Base-by-base conservation (phyloP, 2,888 invertebrate genomes). In the Aradus depressus region DNA sequence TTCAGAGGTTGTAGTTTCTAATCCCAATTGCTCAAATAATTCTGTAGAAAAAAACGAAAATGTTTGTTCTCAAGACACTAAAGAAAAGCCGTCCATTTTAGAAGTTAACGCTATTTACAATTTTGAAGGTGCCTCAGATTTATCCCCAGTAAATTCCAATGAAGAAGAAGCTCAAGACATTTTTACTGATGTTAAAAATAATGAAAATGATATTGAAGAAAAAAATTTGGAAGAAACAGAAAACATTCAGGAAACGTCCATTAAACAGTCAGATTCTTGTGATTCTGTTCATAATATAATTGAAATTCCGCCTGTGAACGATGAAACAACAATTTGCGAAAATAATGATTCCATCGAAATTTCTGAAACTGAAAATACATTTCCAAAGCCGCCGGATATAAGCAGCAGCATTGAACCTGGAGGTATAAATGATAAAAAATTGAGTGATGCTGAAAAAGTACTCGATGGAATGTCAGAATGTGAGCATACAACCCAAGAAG, bases 61-160 rank as follows among this genome's bases (percentile, higher is more conserved):
- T 43, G 44, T 51, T 35, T 41, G 45, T 42, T 31, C 43, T 48
- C 48, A 44, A 44, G 41, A 44, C 45, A 43, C 35, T 44, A 51
- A 47, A 34, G 22, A 31, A 39, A 52, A 41, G 43, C 56, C 55
- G 55, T 58, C 56, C 55, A 52, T 41, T 21, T 39, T 47, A 45
- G 53, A 55, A 32, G 48, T 35, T 47, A 48, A 55, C 18, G 45
- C 50, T 44, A 37, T 52, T 42, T 38, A 44, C 28, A 43, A 41
- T 35, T 35, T 44, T 22, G 54, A 39, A 37, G 38, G 38, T 51
- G 51, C 49, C 50, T 51, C 51, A 22, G 39, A 41, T 42, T 18
- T 25, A 47, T 47, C 47, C n/a, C n/a, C 38, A 47, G 47, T 47
- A 41, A n/a, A 49, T 49, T 39, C 39, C 41, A 49, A 49, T 31